Conservation (phyloP, 2,113 vertebrate species). For the Eira barbara region DNA sequence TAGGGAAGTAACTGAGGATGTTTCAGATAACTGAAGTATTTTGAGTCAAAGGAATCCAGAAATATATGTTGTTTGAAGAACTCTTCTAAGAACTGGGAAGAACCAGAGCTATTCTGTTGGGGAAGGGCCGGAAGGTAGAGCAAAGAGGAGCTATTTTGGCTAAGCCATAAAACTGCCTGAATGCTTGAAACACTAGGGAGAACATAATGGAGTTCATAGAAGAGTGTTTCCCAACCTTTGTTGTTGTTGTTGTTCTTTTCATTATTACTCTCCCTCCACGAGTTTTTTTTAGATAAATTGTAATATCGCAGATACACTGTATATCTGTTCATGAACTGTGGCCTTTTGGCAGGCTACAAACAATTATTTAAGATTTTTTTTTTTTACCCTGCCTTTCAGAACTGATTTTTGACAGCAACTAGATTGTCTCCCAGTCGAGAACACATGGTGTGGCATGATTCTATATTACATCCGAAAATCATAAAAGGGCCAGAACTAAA, state of each 20-base stretch:
- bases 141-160: not conserved
- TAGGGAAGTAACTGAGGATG: not conserved
- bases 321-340: not conserved
- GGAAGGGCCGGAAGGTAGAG: not conserved
- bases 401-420: not conserved
- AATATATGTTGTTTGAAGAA: not conserved
- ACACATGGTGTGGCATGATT: not conserved
- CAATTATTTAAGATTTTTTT: not conserved
- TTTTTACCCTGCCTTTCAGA: not conserved
- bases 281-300: not conserved
- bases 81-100: not conserved
- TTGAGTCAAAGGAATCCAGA: not conserved
- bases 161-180: not conserved
- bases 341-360: not conserved
- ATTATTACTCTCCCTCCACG: not conserved
- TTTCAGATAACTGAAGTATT: constrained; percentile 2
- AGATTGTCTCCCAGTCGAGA: not conserved
- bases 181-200: not conserved
- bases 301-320: not conserved
- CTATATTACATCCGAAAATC: not conserved
- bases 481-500: not conserved
- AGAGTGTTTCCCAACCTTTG: not conserved
- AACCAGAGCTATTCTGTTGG: not conserved
- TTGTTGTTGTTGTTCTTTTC: not conserved
- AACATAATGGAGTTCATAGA: not conserved